These are phyloP conservation scores for Troides oblongomaculatus DNA, from an alignment of 2,888 invertebrate species.

Conservation along the genomic window DNA sequence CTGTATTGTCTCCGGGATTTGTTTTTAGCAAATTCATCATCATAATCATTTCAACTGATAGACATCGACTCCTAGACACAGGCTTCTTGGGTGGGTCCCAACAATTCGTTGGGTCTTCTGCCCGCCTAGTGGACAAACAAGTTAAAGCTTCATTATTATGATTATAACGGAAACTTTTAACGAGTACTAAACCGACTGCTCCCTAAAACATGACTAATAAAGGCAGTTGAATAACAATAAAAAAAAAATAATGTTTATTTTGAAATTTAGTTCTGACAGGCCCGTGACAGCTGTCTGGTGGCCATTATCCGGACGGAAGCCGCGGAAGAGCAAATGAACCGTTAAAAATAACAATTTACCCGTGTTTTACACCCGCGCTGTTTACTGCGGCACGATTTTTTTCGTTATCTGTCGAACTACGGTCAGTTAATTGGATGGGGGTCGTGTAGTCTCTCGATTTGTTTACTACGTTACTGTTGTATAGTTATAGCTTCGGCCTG, in stretches of 20 bases:
- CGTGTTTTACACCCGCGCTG: constrained; percentile 55
- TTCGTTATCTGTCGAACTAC: constrained; percentile 50
- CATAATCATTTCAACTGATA: no score
- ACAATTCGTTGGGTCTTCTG: no score
- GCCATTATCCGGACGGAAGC: constrained; percentile 59
- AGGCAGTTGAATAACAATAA: constrained; percentile 40
- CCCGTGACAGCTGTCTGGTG: constrained; percentile 70
- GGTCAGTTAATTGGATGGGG: constrained; percentile 51
- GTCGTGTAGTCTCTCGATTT: constrained; percentile 2
- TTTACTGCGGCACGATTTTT: constrained; percentile 39
- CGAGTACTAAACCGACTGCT: constrained; percentile 7
- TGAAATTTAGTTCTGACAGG: constrained; percentile 72
- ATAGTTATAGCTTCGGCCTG: not conserved
- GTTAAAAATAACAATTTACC: constrained; percentile 67
- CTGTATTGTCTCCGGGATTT: no score
- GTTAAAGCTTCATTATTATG: not conserved
- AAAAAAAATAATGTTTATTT: constrained; percentile 63
- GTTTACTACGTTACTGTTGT: not conserved
- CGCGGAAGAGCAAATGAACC: constrained; percentile 68
- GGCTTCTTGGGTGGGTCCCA: no score
- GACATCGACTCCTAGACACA: no score
- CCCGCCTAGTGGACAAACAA: not conserved
- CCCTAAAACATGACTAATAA: constrained; percentile 44
- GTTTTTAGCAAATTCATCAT: no score
- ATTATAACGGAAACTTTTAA: not conserved